These are phyloP conservation scores for Whitmania pigra DNA, from an alignment of 1,140 invertebrate genomes.

Conservation along the genomic window DNA sequence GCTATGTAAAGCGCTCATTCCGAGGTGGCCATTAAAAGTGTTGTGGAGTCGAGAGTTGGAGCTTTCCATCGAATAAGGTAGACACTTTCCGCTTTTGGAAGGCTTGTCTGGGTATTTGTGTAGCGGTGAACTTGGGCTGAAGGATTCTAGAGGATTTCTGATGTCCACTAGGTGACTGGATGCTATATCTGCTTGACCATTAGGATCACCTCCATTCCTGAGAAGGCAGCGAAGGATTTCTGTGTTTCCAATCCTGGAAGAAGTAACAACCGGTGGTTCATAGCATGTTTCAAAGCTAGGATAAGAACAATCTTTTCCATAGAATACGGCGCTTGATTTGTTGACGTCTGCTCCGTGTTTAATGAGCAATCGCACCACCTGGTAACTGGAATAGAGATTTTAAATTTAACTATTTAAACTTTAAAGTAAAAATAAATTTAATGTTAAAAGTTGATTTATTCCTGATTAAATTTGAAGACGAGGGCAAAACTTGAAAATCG, in stretches of 20 bases:
- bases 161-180: neutral
- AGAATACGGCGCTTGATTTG: slow-evolving; percentile 19
- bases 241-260: slow-evolving; percentile 15
- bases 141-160: neutral
- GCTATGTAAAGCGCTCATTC: slow-evolving; percentile 21
- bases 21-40: neutral
- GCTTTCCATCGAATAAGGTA: too few species aligned
- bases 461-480: neutral
- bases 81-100: too few species aligned
- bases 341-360: slow-evolving; percentile 21
- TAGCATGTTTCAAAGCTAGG: slow-evolving; percentile 20
- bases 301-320: slow-evolving; percentile 14
- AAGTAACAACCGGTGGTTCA: slow-evolving; percentile 23
- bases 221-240: slow-evolving; percentile 21
- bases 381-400: slow-evolving; percentile 11
- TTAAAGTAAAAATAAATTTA: neutral
- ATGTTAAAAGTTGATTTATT: neutral
- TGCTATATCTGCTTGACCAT: slow-evolving; percentile 7
- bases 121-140: too few species aligned
- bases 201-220: slow-evolving; percentile 10
- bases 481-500: too few species aligned
- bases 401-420: neutral
- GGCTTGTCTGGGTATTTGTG: too few species aligned
- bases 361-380: slow-evolving; percentile 16
- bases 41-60: too few species aligned